These are phyloP conservation scores for Conistra vaccinii DNA, from an alignment of 2,888 invertebrate genomes.

Conservation along the genomic window DNA sequence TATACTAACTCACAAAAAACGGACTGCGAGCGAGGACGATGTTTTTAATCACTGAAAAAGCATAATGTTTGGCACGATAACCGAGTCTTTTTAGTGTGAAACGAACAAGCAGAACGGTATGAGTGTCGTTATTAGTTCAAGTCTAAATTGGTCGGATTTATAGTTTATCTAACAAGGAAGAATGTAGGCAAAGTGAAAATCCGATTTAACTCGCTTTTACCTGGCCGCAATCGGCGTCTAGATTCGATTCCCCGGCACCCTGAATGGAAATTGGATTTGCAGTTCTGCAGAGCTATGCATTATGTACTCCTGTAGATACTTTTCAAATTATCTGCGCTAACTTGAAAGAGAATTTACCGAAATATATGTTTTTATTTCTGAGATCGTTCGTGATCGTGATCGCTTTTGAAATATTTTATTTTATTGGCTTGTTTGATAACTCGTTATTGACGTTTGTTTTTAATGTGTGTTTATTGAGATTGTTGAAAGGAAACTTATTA, in stretches of 20 bases:
- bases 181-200: slow-evolving; percentile 80
- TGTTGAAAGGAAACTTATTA: background rate
- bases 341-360: slow-evolving; percentile 53
- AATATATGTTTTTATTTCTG: slow-evolving; percentile 52
- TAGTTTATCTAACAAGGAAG: slow-evolving; percentile 71
- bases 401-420: slow-evolving; percentile 4
- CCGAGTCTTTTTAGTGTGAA: background rate
- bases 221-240: slow-evolving; percentile 86
- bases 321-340: slow-evolving; percentile 76
- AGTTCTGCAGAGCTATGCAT: slow-evolving; percentile 84
- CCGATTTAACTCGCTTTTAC: slow-evolving; percentile 83
- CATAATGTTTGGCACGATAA: background rate
- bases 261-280: slow-evolving; percentile 87
- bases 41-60: slow-evolving; percentile 12
- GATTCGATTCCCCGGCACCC: slow-evolving; percentile 84
- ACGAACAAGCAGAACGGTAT: background rate
- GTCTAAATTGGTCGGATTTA: slow-evolving; percentile 66
- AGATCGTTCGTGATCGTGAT: slow-evolving; percentile 19
- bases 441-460: background rate
- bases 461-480: background rate
- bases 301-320: slow-evolving; percentile 78
- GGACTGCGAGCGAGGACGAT: background rate
- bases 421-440: slow-evolving; percentile 17
- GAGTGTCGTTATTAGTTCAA: slow-evolving; percentile 42
- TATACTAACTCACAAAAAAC: slow-evolving; percentile 23